phyloP scores from a whole-genome alignment of 2,888 invertebrate genomes.

The Junonia oenone region DNA sequence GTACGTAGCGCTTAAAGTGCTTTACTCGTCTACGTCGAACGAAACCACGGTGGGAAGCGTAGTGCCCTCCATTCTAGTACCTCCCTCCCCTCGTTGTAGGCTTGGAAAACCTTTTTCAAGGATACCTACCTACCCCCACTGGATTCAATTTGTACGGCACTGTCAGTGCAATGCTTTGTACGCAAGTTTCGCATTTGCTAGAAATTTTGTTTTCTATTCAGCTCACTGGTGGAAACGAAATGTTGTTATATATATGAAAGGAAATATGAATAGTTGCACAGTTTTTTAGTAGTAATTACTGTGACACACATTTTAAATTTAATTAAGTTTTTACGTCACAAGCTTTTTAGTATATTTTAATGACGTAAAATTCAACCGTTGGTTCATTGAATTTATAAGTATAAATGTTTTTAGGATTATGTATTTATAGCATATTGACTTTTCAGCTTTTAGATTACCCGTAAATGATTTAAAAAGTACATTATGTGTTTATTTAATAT shows the following conservation, averaged over 20 bases:
- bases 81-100: slow-evolving; percentile 26
- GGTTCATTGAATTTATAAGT: no score
- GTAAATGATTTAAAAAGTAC: no score
- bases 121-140: slow-evolving; percentile 30
- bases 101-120: slow-evolving; percentile 32
- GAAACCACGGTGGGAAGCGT: slow-evolving; percentile 41
- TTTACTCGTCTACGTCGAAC: slow-evolving; percentile 44
- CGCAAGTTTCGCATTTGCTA: slow-evolving; percentile 14
- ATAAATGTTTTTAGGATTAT: no score
- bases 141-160: slow-evolving; percentile 30
- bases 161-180: slow-evolving; percentile 25
- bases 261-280: not conserved
- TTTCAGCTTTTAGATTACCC: no score
- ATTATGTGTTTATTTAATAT: no score
- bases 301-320: no score
- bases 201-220: slow-evolving; percentile 8
- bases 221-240: slow-evolving; percentile 1
- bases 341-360: no score
- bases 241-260: not conserved
- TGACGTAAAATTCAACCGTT: no score
- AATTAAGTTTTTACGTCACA: no score
- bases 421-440: no score
- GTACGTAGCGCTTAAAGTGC: slow-evolving; percentile 29
- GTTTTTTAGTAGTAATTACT: not conserved
- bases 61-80: slow-evolving; percentile 55